Conservation (phyloP, 2,888 invertebrate genomes). For the Molanna angustata region DNA sequence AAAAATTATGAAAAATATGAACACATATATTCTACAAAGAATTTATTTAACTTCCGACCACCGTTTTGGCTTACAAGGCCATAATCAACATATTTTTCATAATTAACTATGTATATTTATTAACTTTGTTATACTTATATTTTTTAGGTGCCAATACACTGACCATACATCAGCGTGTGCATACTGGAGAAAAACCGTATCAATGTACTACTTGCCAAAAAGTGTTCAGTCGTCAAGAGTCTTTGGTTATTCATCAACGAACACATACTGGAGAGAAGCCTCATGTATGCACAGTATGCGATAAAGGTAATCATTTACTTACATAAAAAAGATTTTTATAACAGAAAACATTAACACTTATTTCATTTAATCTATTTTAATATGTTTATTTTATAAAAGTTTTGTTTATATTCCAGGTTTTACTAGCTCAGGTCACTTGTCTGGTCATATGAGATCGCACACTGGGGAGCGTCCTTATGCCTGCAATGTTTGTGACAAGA, state of each 20-base stretch:
- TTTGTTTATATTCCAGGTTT: constrained; percentile 30
- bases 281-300: constrained; percentile 32
- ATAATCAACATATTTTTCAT: no score
- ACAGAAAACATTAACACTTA: neutral
- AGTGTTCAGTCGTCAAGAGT: constrained; percentile 33
- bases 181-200: constrained; percentile 32
- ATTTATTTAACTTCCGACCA: neutral
- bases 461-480: constrained; percentile 30
- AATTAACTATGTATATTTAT: no score
- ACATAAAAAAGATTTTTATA: neutral
- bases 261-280: constrained; percentile 34
- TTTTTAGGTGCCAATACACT: constrained; percentile 33
- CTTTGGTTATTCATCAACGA: constrained; percentile 31
- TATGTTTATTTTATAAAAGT: neutral
- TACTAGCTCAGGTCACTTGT: constrained; percentile 32
- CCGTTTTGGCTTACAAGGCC: no score
- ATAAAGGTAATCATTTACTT: constrained; percentile 16
- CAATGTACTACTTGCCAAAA: constrained; percentile 32
- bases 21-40: neutral
- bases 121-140: neutral
- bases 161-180: constrained; percentile 34
- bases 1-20: neutral
- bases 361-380: neutral
- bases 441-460: constrained; percentile 33
- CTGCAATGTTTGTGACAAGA: constrained; percentile 30